These are phyloP conservation scores for Spongilla lacustris DNA, from an alignment of 37 sponge, comb jelly and placozoan species.

Conservation along the genomic window DNA sequence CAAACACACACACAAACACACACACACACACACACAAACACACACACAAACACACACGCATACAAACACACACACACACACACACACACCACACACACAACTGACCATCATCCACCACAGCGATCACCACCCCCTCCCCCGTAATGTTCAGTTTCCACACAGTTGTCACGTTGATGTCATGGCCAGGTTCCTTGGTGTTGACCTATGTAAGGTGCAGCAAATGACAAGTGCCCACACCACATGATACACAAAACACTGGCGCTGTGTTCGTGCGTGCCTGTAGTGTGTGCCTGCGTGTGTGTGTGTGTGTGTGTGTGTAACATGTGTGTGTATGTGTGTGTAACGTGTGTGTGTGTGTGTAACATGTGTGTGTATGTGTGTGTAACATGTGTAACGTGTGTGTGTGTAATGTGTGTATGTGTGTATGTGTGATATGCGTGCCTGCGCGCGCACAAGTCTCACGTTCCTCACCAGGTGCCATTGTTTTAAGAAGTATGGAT, in stretches of 20 bases:
- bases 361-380: background rate
- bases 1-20: no score
- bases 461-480: conserved; percentile 74
- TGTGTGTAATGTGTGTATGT: background rate
- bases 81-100: background rate
- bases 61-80: no score
- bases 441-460: background rate
- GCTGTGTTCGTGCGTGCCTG: no score
- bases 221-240: background rate
- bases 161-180: conserved; percentile 57
- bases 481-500: conserved; percentile 52
- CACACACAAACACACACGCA: no score
- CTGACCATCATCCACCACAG: conserved; percentile 70
- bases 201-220: conserved; percentile 5
- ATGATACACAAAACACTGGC: no score
- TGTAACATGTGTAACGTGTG: background rate
- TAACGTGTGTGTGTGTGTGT: no score
- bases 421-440: background rate
- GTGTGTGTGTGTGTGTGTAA: background rate
- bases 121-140: conserved; percentile 58
- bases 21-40: no score
- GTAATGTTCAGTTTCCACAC: conserved; percentile 48
- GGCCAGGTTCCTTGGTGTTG: conserved; percentile 39
- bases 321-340: background rate
- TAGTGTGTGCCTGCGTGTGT: background rate